phyloP scores from a whole-genome alignment of 1,140 invertebrate genomes.

The Cardiocondyla obscurior region DNA sequence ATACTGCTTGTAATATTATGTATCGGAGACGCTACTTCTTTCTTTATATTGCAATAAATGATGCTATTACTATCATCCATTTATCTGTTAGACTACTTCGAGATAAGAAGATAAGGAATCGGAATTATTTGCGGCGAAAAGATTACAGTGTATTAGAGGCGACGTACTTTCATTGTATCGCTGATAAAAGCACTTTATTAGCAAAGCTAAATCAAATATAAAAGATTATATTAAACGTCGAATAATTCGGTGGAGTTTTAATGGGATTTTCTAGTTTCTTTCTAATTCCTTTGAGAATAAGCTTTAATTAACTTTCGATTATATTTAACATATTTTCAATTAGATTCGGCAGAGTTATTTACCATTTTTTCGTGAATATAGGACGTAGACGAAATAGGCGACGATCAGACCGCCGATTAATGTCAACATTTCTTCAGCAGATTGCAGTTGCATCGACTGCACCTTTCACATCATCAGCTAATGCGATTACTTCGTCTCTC shows the following conservation, averaged over 20 bases:
- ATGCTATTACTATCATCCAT: neutral
- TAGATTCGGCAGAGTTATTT: conserved; percentile 57
- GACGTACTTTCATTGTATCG: neutral
- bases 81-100: neutral
- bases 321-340: neutral
- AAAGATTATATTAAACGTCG: neutral
- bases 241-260: neutral
- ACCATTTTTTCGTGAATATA: conserved; percentile 78
- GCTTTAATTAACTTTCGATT: neutral
- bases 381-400: conserved; percentile 78
- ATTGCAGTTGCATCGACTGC: conserved; percentile 77
- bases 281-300: too few relatives aligned
- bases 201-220: neutral
- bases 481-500: neutral
- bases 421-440: conserved; percentile 79
- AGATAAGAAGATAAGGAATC: conserved; percentile 33
- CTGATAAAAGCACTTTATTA: neutral
- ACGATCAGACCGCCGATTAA: conserved; percentile 80
- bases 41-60: neutral
- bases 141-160: neutral
- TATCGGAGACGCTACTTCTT: neutral
- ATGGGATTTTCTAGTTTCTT: neutral
- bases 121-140: neutral
- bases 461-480: conserved; percentile 43
- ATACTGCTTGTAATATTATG: neutral